Evolutionary conservation across 2,113 vertebrate species (phyloP).

Genomic region (Argyrosomus japonicus): DNA sequence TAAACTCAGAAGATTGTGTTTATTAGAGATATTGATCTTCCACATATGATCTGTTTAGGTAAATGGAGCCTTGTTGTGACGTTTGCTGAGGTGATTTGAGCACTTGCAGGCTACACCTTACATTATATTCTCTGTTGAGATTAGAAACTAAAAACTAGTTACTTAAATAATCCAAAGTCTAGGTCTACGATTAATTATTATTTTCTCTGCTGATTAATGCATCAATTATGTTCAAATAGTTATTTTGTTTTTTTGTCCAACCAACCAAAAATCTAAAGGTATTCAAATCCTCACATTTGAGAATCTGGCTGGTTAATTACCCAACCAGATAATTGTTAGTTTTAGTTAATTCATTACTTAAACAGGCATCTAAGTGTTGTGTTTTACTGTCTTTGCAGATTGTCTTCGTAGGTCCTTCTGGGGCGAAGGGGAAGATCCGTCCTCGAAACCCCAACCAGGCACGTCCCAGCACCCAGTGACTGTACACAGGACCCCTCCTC

Average conservation of each 20-base stretch:
- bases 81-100: neutral
- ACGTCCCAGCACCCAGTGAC: conserved; percentile 62
- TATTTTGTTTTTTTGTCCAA: neutral
- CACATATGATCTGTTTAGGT: neutral
- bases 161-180: neutral
- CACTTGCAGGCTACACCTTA: neutral
- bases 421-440: conserved; percentile 61
- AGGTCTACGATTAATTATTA: too few relatives aligned
- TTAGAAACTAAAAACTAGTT: neutral
- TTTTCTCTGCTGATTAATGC: neutral
- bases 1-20: neutral
- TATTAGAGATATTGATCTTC: conserved; percentile 1
- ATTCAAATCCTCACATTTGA: neutral
- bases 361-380: neutral
- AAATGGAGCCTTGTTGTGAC: neutral
- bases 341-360: neutral
- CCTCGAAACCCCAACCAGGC: conserved; percentile 43
- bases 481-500: conserved; percentile 67
- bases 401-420: conserved; percentile 74
- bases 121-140: neutral
- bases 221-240: neutral
- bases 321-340: neutral
- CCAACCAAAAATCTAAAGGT: neutral
- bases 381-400: conserved; percentile 63
- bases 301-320: neutral